Evolutionary conservation across 1,140 invertebrate species (phyloP).

Genomic region (Tribolium madens): DNA sequence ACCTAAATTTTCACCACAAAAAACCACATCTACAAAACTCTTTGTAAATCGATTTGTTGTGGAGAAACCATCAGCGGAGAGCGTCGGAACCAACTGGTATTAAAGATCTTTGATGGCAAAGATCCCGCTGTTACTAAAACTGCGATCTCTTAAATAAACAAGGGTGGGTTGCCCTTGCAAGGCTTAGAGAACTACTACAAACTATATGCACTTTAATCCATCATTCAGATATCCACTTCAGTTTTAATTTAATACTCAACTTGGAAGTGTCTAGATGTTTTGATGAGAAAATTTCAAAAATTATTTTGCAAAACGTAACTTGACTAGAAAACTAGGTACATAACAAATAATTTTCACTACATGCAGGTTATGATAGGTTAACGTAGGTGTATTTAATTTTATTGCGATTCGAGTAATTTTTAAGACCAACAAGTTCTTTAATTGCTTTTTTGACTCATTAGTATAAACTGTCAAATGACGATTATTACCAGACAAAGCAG

Average conservation of each 20-base stretch:
- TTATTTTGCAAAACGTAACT: too few relatives aligned
- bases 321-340: too few relatives aligned
- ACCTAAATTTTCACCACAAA: too few relatives aligned
- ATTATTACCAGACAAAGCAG: background rate
- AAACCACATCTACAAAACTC: background rate
- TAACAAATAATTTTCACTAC: too few relatives aligned
- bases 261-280: background rate
- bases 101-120: conserved; percentile 31
- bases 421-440: too few relatives aligned
- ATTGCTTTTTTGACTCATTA: too few relatives aligned
- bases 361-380: too few relatives aligned
- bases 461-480: too few relatives aligned
- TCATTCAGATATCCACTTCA: conserved; percentile 23
- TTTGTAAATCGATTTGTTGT: background rate
- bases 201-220: conserved; percentile 37
- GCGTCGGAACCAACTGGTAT: conserved; percentile 27
- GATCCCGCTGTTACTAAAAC: conserved; percentile 29
- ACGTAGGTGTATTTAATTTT: too few relatives aligned
- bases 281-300: background rate
- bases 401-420: too few relatives aligned
- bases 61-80: conserved; percentile 1
- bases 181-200: conserved; percentile 33
- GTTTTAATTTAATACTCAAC: conserved; percentile 34
- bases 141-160: conserved; percentile 42
- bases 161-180: conserved; percentile 32